phyloP scores from a whole-genome alignment of 2,888 invertebrate genomes.

The Eremobia ochroleuca region DNA sequence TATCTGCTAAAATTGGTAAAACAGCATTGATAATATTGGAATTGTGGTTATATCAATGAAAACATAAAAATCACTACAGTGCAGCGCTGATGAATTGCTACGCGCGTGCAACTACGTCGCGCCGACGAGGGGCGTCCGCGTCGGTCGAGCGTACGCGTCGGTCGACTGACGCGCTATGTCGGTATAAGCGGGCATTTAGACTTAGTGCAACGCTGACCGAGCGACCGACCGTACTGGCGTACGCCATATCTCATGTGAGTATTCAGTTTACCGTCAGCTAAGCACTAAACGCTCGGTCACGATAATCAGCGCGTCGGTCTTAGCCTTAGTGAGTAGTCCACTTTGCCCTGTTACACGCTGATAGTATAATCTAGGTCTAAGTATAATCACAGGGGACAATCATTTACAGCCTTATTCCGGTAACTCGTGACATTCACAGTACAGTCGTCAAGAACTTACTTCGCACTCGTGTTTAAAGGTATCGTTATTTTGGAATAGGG shows the following conservation, averaged over 20 bases:
- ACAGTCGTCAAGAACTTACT: slow-evolving; percentile 33
- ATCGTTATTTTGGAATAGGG: slow-evolving; percentile 39
- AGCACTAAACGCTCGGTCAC: background rate
- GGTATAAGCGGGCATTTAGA: too few relatives aligned
- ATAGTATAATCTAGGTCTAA: slow-evolving; percentile 14
- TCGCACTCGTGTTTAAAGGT: slow-evolving; percentile 34
- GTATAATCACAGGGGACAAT: slow-evolving; percentile 3
- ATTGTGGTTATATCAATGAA: background rate
- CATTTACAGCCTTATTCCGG: slow-evolving; percentile 27
- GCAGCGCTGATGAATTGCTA: too few relatives aligned
- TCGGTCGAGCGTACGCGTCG: too few relatives aligned
- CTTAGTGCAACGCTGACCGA: too few relatives aligned
- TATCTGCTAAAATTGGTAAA: background rate
- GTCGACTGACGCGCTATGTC: too few relatives aligned
- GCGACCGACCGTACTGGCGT: too few relatives aligned
- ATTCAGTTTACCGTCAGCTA: background rate
- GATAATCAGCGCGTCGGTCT: background rate
- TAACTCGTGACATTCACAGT: slow-evolving; percentile 3
- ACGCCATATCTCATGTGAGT: background rate
- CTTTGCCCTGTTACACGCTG: background rate
- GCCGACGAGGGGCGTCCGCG: too few relatives aligned
- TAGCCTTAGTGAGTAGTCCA: background rate
- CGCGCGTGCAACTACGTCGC: too few relatives aligned
- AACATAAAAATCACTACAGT: too few relatives aligned
- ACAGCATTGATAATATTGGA: background rate